Evolutionary conservation across 2,888 invertebrate genomes (phyloP).

Genomic region (Colostygia pectinataria): DNA sequence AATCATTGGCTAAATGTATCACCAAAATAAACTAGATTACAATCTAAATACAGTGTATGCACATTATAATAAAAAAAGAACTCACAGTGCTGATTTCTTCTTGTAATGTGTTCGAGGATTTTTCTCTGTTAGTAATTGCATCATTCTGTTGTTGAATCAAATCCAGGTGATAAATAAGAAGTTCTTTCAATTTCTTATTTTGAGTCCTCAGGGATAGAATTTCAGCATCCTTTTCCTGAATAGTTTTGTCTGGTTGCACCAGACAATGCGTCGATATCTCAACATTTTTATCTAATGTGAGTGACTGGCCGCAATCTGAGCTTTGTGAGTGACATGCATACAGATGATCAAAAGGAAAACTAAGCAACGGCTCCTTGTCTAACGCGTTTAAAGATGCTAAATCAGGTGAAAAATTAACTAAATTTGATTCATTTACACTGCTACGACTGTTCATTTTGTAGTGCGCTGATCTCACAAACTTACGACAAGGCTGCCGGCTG

Average conservation of each 20-base stretch:
- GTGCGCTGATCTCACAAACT: conserved; percentile 56
- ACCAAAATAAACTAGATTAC: too few species aligned
- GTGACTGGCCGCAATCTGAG: conserved; percentile 53
- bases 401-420: conserved; percentile 75
- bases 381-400: conserved; percentile 65
- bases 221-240: conserved; percentile 60
- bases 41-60: too few species aligned
- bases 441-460: conserved; percentile 79
- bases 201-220: conserved; percentile 65
- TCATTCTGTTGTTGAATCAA: conserved; percentile 96
- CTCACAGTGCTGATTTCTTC: conserved; percentile 92
- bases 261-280: conserved; percentile 64
- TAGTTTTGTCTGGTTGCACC: conserved; percentile 54
- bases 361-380: conserved; percentile 81
- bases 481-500: conserved; percentile 78
- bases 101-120: conserved; percentile 86
- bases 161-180: conserved; percentile 92
- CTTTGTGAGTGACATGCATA: conserved; percentile 85
- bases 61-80: conserved; percentile 19
- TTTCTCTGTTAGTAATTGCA: conserved; percentile 90
- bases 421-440: conserved; percentile 76
- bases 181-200: conserved; percentile 88
- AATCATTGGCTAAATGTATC: too few species aligned
- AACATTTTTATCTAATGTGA: conserved; percentile 67
- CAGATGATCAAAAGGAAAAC: conserved; percentile 88